A percentile compares a stretch with the other conserved stretches of the same genome.
Conservation (phyloP, 2,888 invertebrate genomes). For the Limnephilus marmoratus region DNA sequence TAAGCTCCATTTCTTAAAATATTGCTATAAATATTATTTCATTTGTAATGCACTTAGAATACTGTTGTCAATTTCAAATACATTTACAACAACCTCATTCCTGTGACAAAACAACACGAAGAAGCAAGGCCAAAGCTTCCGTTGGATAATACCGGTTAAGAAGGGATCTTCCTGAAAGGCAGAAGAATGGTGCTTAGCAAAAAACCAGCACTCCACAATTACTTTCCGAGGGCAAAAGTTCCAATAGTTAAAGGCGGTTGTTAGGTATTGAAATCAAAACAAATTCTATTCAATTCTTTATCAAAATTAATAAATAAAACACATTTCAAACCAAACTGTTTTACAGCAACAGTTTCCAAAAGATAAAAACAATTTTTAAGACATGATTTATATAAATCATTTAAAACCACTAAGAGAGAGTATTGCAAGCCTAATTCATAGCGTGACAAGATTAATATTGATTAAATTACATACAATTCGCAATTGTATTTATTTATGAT, state of each 20-base stretch:
- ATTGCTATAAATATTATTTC: neutral
- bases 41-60: constrained; percentile 2
- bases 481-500: neutral
- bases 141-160: neutral
- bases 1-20: neutral
- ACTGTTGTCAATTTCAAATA: neutral
- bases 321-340: neutral
- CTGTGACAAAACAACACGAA: neutral
- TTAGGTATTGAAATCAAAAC: neutral
- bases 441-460: neutral
- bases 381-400: neutral
- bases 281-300: neutral
- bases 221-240: neutral
- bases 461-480: neutral
- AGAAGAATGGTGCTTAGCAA: neutral
- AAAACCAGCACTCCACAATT: neutral
- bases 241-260: neutral
- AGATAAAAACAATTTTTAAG: neutral
- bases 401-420: neutral
- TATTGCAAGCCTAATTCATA: neutral
- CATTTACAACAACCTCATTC: neutral
- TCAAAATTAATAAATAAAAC: neutral
- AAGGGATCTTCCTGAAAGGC: neutral
- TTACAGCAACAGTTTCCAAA: neutral
- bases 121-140: neutral